These are phyloP conservation scores for Ophion costatus DNA, from an alignment of 2,888 invertebrate species.

Conservation along the genomic window DNA sequence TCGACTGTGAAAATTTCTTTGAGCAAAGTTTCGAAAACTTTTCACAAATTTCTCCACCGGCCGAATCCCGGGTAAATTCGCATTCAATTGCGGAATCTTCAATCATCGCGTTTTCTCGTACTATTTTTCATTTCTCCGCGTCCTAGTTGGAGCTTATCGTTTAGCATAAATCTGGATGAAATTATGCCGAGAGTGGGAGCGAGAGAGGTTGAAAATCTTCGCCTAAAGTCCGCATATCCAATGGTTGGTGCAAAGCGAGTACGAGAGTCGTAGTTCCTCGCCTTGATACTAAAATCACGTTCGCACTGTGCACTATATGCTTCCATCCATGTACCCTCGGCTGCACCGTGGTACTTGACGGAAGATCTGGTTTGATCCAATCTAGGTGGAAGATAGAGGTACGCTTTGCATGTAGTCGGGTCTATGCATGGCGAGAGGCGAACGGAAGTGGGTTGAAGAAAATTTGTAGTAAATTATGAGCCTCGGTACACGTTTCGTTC, in stretches of 20 bases:
- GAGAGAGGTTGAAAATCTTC: conserved; percentile 49
- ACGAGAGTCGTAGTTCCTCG: conserved; percentile 42
- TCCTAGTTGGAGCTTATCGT: conserved; percentile 28
- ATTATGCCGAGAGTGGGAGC: conserved; percentile 20
- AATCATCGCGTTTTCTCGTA: neutral
- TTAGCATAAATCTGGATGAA: conserved; percentile 49
- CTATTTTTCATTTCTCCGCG: conserved; percentile 1
- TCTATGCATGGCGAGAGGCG: conserved; percentile 26
- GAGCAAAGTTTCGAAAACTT: neutral
- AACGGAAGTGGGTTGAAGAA: conserved; percentile 42
- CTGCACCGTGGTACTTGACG: conserved; percentile 46
- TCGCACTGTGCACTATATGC: conserved; percentile 25
- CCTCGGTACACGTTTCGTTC: neutral
- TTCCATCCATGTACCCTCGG: conserved; percentile 30
- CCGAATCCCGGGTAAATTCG: neutral
- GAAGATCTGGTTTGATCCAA: conserved; percentile 76
- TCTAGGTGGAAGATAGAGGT: conserved; percentile 80
- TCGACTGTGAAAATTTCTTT: neutral
- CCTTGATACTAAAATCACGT: conserved; percentile 17
- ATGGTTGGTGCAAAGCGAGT: conserved; percentile 45
- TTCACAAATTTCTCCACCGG: neutral
- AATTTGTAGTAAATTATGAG: conserved; percentile 41
- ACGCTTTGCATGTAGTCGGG: conserved; percentile 77
- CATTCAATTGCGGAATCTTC: neutral
- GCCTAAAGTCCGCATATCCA: conserved; percentile 43